A percentile compares a stretch with the other conserved stretches of the same genome.
These are phyloP conservation scores for Dermatemys mawii DNA, from an alignment of 2,113 vertebrate species.

Conservation along the genomic window DNA sequence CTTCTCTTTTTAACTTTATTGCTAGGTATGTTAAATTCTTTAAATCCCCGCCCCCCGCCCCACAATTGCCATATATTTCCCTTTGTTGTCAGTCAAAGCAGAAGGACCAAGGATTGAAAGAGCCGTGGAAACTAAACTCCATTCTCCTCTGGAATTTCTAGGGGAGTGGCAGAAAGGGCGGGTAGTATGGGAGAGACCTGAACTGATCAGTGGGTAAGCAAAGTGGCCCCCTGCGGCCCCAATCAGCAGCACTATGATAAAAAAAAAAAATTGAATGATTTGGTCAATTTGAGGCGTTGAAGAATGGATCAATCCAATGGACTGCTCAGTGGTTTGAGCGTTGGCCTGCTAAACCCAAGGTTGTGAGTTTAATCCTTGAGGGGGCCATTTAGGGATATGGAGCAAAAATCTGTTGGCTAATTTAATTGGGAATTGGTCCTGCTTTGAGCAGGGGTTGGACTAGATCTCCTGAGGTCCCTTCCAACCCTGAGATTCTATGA, in stretches of 20 bases:
- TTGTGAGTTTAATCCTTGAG: too few species aligned
- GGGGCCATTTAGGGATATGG: too few species aligned
- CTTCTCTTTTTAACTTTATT: not conserved
- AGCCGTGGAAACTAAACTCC: not conserved
- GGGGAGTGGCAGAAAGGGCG: not conserved
- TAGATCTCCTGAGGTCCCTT: too few species aligned
- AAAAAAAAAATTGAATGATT: not conserved
- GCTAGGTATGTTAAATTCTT: not conserved
- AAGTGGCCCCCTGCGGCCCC: not conserved
- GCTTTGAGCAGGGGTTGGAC: too few species aligned
- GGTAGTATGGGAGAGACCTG: rapidly evolving
- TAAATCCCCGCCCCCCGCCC: not conserved
- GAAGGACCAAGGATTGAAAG: not conserved
- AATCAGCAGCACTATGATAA: slow-evolving; percentile 25
- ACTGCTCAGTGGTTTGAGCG: too few species aligned
- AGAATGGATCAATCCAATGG: not conserved
- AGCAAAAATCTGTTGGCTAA: too few species aligned
- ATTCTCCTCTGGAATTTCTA: not conserved
- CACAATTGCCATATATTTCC: rapidly evolving
- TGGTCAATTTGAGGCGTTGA: slow-evolving; percentile 10
- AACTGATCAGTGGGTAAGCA: not conserved
- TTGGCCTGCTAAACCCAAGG: too few species aligned
- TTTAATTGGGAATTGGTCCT: too few species aligned
- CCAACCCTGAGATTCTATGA: too few species aligned
- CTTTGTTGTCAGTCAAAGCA: not conserved